Percentiles rank a stretch among this genome's conserved stretches.
These are phyloP conservation scores for Anas georgica DNA, from an alignment of 2,797 vertebrate species.

Conservation along the genomic window DNA sequence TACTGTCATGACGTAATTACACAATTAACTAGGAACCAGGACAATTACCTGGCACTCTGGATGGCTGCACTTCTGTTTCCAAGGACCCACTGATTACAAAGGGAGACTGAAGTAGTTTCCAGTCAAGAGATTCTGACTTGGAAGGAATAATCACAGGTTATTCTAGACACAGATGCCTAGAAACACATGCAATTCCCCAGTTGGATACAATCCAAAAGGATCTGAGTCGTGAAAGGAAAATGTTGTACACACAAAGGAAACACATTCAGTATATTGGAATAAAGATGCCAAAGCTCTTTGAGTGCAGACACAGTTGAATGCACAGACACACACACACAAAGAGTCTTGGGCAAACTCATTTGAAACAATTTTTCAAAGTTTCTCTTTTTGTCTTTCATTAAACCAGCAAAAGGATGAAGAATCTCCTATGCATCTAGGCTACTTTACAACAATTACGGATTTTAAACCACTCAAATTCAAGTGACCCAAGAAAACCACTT, in stretches of 20 bases:
- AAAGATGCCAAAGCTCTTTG: not conserved
- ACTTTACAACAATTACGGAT: not conserved
- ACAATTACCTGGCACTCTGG: not conserved
- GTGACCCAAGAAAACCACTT: not conserved
- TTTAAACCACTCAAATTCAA: not conserved
- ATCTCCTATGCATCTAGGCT: not conserved
- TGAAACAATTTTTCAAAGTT: not conserved
- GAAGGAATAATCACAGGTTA: not conserved
- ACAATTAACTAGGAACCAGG: not conserved
- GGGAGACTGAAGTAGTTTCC: not conserved
- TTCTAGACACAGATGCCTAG: not conserved
- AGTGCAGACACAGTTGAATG: not conserved
- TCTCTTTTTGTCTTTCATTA: not conserved
- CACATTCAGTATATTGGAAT: not conserved
- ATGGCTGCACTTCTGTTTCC: not conserved
- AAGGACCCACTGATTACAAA: not conserved
- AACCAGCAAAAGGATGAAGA: not conserved
- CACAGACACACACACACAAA: not conserved
- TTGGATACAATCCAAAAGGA: not conserved
- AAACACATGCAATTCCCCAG: not conserved
- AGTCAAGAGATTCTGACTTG: not conserved
- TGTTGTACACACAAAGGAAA: not conserved
- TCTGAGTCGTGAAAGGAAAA: not conserved
- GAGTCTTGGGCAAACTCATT: not conserved
- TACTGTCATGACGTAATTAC: not conserved